These are phyloP conservation scores for Rhagonycha fulva DNA, from an alignment of 2,888 invertebrate genomes.

Conservation along the genomic window DNA sequence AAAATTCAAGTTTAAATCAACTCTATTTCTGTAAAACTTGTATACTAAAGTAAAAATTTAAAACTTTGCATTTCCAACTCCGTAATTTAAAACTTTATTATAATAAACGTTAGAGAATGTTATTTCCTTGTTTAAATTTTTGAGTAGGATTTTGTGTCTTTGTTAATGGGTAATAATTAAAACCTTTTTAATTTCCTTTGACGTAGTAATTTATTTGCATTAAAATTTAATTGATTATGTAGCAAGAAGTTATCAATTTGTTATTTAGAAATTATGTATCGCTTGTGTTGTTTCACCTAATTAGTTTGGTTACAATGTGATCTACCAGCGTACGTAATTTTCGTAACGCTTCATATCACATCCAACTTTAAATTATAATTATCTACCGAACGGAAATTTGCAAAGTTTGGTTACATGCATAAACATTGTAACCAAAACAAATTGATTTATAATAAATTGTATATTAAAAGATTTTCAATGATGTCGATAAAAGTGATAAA, in stretches of 20 bases:
- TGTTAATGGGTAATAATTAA: not conserved
- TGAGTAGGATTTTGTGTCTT: not conserved
- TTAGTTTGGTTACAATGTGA: not conserved
- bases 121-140: not conserved
- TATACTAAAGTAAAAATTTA: not conserved
- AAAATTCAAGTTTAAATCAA: not conserved
- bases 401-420: not conserved
- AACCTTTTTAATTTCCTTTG: not conserved
- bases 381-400: conserved; percentile 1
- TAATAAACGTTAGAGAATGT: not conserved
- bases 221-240: not conserved
- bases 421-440: not conserved
- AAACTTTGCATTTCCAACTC: not conserved
- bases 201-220: not conserved
- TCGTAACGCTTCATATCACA: not conserved
- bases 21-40: not conserved
- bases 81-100: not conserved
- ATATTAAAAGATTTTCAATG: not conserved
- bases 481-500: conserved; percentile 28
- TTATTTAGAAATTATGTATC: not conserved
- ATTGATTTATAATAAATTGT: not conserved
- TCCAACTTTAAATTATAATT: conserved; percentile 1
- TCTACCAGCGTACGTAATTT: not conserved
- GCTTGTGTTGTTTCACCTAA: not conserved
- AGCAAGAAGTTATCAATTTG: not conserved